phyloP scores from a whole-genome alignment of 2,797 vertebrate genomes.

The Gouania willdenowi region DNA sequence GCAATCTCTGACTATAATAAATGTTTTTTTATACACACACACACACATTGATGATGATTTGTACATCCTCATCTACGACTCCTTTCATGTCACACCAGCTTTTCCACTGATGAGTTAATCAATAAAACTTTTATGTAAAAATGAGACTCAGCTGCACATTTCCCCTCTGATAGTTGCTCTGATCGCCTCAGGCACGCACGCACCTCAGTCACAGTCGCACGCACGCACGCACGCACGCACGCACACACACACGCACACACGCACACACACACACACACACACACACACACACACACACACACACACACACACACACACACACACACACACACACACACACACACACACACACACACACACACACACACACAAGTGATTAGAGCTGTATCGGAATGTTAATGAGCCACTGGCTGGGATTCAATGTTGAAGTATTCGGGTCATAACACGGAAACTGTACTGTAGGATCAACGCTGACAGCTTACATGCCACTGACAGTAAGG shows the following conservation, averaged over 20 bases:
- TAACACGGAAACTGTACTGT: constrained; percentile 53
- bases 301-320: constrained; percentile 2
- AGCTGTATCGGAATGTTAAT: constrained; percentile 71
- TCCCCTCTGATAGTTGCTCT: constrained; percentile 1
- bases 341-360: constrained; percentile 1
- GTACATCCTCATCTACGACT: background rate
- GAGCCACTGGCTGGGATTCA: constrained; percentile 57
- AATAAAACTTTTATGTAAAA: constrained; percentile 32
- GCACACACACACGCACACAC: background rate
- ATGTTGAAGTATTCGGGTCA: constrained; percentile 67
- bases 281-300: no score
- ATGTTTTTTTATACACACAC: no score
- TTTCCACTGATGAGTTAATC: constrained; percentile 20
- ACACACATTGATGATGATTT: no score
- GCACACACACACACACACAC: constrained; percentile 1
- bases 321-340: background rate
- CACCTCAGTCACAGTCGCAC: background rate
- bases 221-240: constrained; percentile 45
- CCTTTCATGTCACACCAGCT: constrained; percentile 12
- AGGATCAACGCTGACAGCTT: constrained; percentile 15
- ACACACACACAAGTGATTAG: constrained; percentile 45
- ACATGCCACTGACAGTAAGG: no score
- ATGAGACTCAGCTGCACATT: constrained; percentile 37
- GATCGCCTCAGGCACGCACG: constrained; percentile 44
- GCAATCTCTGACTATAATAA: no score